These are phyloP conservation scores for Drosophila borealis DNA, from an alignment of 2,888 invertebrate genomes.

Conservation along the genomic window DNA sequence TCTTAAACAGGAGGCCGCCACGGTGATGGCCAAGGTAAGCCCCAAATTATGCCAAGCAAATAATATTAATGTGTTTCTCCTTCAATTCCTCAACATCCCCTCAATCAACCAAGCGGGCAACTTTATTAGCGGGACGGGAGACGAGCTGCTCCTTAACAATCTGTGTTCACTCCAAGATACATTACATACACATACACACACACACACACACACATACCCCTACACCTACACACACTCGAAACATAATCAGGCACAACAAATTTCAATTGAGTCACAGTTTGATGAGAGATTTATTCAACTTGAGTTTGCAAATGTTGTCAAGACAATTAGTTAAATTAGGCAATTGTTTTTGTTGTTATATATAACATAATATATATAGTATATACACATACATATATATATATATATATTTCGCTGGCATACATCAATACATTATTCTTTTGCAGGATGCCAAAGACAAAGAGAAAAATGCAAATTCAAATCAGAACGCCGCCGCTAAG, in stretches of 20 bases:
- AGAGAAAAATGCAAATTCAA: conserved; percentile 75
- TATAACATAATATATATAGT: too few species aligned
- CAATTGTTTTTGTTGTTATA: conserved; percentile 8
- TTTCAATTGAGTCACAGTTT: background rate
- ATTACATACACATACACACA: background rate
- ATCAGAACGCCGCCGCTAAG: conserved; percentile 80
- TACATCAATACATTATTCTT: conserved; percentile 64
- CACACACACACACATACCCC: background rate
- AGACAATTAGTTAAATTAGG: conserved; percentile 2
- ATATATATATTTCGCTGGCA: conserved; percentile 62
- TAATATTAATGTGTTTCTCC: conserved; percentile 1
- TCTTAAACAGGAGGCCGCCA: conserved; percentile 85
- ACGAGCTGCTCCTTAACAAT: background rate
- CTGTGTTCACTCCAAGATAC: background rate
- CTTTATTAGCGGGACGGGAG: background rate
- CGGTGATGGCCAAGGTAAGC: conserved; percentile 82
- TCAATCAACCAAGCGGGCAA: background rate
- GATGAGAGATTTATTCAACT: too few species aligned
- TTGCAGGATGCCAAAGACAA: conserved; percentile 85
- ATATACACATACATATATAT: too few species aligned
- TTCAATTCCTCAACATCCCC: background rate
- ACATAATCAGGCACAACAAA: background rate
- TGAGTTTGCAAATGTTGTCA: background rate
- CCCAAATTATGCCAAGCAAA: background rate
- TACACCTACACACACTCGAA: background rate